Evolutionary conservation across 2,888 invertebrate species (phyloP).

Genomic region (Trachelus tabidus): DNA sequence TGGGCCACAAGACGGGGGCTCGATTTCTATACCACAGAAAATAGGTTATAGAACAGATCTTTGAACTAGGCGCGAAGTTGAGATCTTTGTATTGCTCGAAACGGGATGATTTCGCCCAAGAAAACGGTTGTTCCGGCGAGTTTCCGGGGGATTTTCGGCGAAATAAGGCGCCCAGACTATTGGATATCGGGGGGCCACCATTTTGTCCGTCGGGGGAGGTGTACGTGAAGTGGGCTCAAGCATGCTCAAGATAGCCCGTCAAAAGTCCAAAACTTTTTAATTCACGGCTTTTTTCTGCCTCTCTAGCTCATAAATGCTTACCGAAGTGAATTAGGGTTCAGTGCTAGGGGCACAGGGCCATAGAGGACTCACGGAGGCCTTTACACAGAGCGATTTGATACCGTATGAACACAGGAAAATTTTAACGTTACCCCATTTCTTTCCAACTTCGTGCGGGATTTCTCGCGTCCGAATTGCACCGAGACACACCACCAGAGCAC

Average conservation of each 20-base stretch:
- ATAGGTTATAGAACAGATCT: slow-evolving; percentile 54
- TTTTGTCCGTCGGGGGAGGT: slow-evolving; percentile 67
- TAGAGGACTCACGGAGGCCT: slow-evolving; percentile 33
- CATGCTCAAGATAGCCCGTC: slow-evolving; percentile 61
- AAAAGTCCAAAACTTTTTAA: slow-evolving; percentile 45
- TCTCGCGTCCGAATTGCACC: slow-evolving; percentile 52
- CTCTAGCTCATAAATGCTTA: slow-evolving; percentile 21
- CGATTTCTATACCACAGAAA: slow-evolving; percentile 41
- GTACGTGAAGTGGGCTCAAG: slow-evolving; percentile 64
- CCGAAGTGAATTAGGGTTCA: slow-evolving; percentile 22
- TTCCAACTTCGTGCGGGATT: slow-evolving; percentile 59
- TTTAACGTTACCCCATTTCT: slow-evolving; percentile 65
- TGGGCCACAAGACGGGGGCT: slow-evolving; percentile 46
- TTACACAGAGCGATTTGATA: slow-evolving; percentile 48
- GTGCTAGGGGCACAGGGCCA: slow-evolving; percentile 15
- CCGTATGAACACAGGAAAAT: slow-evolving; percentile 58
- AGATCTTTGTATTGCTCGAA: slow-evolving; percentile 23
- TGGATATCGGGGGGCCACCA: slow-evolving; percentile 65
- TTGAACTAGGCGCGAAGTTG: slow-evolving; percentile 9
- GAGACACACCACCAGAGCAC: slow-evolving; percentile 52
- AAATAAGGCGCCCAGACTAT: slow-evolving; percentile 55
- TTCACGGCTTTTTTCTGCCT: slow-evolving; percentile 14
- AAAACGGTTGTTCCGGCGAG: slow-evolving; percentile 24
- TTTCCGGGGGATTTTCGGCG: slow-evolving; percentile 42
- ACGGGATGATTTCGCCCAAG: slow-evolving; percentile 26